phyloP scores from a whole-genome alignment of 2,888 invertebrate species.

The Cyrtodaria siliqua region DNA sequence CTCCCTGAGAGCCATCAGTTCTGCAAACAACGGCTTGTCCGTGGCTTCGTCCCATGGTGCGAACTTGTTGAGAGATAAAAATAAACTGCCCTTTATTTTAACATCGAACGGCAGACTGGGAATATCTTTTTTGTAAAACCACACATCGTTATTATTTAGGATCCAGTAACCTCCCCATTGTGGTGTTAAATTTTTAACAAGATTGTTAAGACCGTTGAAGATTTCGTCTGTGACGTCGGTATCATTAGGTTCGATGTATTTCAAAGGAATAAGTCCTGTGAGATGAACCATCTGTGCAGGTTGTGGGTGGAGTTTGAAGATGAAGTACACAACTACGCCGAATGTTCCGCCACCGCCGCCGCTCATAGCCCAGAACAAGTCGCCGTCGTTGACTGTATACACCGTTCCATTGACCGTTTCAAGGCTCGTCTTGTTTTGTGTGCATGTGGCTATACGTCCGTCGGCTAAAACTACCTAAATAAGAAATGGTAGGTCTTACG shows the following conservation, averaged over 20 bases:
- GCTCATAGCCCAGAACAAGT: conserved; percentile 69
- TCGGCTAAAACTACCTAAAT: conserved; percentile 61
- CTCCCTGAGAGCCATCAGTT: not conserved
- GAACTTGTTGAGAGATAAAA: conserved; percentile 51
- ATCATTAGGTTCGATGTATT: not conserved
- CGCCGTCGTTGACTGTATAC: conserved; percentile 22
- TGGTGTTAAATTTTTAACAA: conserved; percentile 30
- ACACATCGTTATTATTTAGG: conserved; percentile 16
- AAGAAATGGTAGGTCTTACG: too few species aligned
- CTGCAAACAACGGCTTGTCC: not conserved
- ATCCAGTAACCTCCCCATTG: conserved; percentile 65
- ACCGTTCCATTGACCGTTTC: conserved; percentile 9
- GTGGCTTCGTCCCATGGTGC: conserved; percentile 51
- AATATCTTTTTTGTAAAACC: not conserved
- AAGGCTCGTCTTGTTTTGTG: conserved; percentile 20
- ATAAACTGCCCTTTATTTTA: conserved; percentile 22
- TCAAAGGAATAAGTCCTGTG: conserved; percentile 16
- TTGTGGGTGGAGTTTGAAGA: conserved; percentile 52
- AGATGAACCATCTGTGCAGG: conserved; percentile 36
- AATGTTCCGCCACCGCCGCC: conserved; percentile 70
- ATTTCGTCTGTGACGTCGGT: conserved; percentile 12
- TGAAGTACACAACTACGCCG: conserved; percentile 53
- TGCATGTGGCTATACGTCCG: conserved; percentile 48
- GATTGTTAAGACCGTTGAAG: conserved; percentile 13
- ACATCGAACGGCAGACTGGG: not conserved